phyloP scores from a whole-genome alignment of 2,113 vertebrate species.

The Tychaedon coryphoeus region DNA sequence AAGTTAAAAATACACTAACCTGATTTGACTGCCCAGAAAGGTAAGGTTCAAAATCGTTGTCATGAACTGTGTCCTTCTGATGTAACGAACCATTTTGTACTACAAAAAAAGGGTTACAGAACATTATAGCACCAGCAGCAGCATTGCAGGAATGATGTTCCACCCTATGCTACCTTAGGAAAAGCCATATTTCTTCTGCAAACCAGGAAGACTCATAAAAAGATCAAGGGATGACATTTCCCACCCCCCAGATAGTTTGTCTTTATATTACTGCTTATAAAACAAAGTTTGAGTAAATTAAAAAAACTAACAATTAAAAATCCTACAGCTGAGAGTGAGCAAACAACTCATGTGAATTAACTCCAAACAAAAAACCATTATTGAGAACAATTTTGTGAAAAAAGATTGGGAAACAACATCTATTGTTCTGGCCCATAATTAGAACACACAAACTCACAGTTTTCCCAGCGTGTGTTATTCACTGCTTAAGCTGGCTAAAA shows the following conservation, averaged over 20 bases:
- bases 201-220: neutral
- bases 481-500: neutral
- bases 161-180: neutral
- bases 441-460: neutral
- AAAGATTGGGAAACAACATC: neutral
- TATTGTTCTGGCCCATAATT: constrained; percentile 1
- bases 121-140: neutral
- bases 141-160: neutral
- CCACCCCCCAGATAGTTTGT: neutral
- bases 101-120: constrained; percentile 70
- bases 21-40: constrained; percentile 93
- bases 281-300: neutral
- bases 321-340: neutral
- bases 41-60: constrained; percentile 95
- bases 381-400: neutral
- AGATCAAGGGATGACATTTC: neutral
- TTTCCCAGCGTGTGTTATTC: neutral
- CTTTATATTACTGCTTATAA: neutral
- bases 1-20: constrained; percentile 76
- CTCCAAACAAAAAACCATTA: neutral
- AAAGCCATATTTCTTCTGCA: neutral
- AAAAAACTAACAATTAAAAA: neutral
- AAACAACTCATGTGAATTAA: neutral
- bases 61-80: constrained; percentile 92
- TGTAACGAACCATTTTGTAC: constrained; percentile 97